phyloP scores from a whole-genome alignment of 1,140 invertebrate genomes.

The Acromyrmex charruanus region DNA sequence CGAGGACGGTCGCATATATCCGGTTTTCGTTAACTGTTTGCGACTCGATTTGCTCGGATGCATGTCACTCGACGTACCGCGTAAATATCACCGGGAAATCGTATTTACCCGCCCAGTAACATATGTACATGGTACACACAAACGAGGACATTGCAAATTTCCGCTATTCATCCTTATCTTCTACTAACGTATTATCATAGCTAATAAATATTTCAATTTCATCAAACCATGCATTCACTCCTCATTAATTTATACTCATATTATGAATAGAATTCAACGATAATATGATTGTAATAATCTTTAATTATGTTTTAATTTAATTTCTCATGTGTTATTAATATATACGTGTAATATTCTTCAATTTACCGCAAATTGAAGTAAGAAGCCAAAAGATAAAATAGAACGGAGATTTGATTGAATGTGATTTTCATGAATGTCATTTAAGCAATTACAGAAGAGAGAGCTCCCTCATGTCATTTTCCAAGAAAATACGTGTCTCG shows the following conservation, averaged over 20 bases:
- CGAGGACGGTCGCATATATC: conserved; percentile 28
- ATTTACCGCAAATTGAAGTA: background rate
- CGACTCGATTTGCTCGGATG: conserved; percentile 40
- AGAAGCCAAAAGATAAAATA: background rate
- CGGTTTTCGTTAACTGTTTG: conserved; percentile 43
- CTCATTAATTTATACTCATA: background rate
- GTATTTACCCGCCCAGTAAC: conserved; percentile 23
- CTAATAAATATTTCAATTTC: conserved; percentile 19
- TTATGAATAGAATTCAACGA: background rate
- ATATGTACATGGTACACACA: conserved; percentile 21
- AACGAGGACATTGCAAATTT: conserved; percentile 24
- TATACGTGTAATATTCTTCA: too few relatives aligned
- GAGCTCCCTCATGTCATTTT: background rate
- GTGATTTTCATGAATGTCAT: background rate
- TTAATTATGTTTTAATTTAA: background rate
- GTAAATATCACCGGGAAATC: conserved; percentile 47
- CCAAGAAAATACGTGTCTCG: background rate
- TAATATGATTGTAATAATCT: background rate
- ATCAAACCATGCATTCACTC: background rate
- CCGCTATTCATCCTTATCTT: conserved; percentile 8
- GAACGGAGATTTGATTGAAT: background rate
- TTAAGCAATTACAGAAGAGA: background rate
- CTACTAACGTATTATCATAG: background rate
- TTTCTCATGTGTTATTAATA: background rate
- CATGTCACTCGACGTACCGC: conserved; percentile 15